Evolutionary conservation across 2,888 invertebrate genomes (phyloP).

Genomic region (Thymelicus acteon): DNA sequence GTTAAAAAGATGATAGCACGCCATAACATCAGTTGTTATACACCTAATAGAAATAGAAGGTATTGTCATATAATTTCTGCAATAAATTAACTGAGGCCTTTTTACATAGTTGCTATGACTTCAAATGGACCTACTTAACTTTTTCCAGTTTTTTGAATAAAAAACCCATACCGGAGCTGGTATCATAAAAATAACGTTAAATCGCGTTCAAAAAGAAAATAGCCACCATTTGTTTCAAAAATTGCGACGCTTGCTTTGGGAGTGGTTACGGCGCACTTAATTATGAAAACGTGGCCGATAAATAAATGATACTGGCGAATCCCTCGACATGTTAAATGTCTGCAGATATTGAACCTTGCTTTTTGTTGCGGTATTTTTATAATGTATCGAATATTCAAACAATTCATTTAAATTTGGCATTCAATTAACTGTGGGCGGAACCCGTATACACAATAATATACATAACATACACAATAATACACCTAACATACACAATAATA

Average conservation of each 20-base stretch:
- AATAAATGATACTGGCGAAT: slow-evolving; percentile 32
- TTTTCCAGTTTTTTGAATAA: too few species aligned
- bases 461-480: too few species aligned
- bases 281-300: slow-evolving; percentile 33
- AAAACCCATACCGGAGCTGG: not conserved
- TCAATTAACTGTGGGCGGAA: slow-evolving; percentile 2
- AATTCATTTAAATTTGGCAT: slow-evolving; percentile 10
- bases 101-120: too few species aligned
- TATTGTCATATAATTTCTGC: too few species aligned
- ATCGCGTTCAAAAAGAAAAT: slow-evolving; percentile 5
- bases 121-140: too few species aligned
- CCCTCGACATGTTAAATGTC: slow-evolving; percentile 32
- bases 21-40: too few species aligned
- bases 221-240: slow-evolving; percentile 15
- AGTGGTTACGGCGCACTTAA: slow-evolving; percentile 32
- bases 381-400: slow-evolving; percentile 9
- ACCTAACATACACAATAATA: too few species aligned
- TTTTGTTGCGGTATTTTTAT: slow-evolving; percentile 28
- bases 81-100: too few species aligned
- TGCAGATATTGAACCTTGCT: slow-evolving; percentile 19
- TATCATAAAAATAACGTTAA: not conserved
- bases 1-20: too few species aligned
- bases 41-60: too few species aligned
- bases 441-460: too few species aligned
- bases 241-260: slow-evolving; percentile 16